Conservation (phyloP, 2,797 vertebrate genomes). For the Pseudopleuronectes americanus region DNA sequence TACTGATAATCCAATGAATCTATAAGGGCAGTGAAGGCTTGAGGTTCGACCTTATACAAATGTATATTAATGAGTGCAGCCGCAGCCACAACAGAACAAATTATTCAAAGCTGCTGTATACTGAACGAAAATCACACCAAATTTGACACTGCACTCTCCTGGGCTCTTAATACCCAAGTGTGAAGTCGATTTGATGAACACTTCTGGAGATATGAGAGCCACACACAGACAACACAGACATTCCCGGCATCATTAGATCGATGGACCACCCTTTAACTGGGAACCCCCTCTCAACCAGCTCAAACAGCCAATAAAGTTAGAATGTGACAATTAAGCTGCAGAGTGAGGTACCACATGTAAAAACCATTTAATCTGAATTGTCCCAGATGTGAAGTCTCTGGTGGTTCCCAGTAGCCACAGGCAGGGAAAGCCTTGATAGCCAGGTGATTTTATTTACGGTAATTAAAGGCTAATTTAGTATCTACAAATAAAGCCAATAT, state of each 20-base stretch:
- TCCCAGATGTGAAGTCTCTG: constrained; percentile 50
- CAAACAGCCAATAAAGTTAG: constrained; percentile 47
- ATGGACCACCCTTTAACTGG: constrained; percentile 33
- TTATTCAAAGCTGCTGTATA: too few relatives aligned
- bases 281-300: constrained; percentile 33
- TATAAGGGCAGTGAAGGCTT: background rate
- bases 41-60: constrained; percentile 44
- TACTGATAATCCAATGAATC: constrained; percentile 41
- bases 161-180: too few relatives aligned
- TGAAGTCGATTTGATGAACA: too few relatives aligned
- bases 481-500: constrained; percentile 49
- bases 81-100: too few relatives aligned
- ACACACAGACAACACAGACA: too few relatives aligned
- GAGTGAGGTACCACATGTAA: constrained; percentile 35
- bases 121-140: too few relatives aligned
- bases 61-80: too few relatives aligned
- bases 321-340: constrained; percentile 46
- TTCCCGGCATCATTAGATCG: too few relatives aligned
- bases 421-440: constrained; percentile 25
- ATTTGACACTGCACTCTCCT: too few relatives aligned
- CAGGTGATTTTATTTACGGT: constrained; percentile 61
- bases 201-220: too few relatives aligned
- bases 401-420: constrained; percentile 35
- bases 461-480: constrained; percentile 66
- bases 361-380: constrained; percentile 44